These are phyloP conservation scores for Muscicapa striata DNA, from an alignment of 2,797 vertebrate species.

Conservation along the genomic window DNA sequence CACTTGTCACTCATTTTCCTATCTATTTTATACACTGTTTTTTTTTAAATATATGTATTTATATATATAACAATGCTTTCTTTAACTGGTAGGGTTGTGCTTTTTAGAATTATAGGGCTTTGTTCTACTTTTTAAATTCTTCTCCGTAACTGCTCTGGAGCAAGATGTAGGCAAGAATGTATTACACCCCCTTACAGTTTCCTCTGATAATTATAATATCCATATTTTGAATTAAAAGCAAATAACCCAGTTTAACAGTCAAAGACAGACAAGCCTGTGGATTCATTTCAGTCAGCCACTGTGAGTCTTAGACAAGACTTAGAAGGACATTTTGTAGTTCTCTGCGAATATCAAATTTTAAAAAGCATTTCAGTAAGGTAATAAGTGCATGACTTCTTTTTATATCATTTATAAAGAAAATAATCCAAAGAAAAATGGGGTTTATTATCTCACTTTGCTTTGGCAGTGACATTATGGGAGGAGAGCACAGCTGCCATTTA, in stretches of 20 bases:
- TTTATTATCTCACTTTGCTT: constrained; percentile 42
- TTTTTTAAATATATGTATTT: no score
- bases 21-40: neutral
- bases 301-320: neutral
- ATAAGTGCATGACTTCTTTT: neutral
- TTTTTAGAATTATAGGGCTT: neutral
- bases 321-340: neutral
- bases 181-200: neutral
- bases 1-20: neutral
- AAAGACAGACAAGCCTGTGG: neutral
- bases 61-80: neutral
- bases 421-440: constrained; percentile 1
- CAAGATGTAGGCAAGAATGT: neutral
- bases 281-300: neutral
- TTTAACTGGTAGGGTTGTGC: neutral
- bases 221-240: neutral
- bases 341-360: neutral
- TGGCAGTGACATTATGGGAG: constrained; percentile 20
- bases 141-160: neutral
- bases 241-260: neutral
- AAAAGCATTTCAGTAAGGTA: neutral
- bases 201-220: neutral
- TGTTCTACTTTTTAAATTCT: neutral
- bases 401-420: constrained; percentile 37
- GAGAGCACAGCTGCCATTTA: constrained; percentile 41